Base-by-base conservation (phyloP, 35 echinoderm and acorn worm genomes). In the Hemicentrotus pulcherrimus region DNA sequence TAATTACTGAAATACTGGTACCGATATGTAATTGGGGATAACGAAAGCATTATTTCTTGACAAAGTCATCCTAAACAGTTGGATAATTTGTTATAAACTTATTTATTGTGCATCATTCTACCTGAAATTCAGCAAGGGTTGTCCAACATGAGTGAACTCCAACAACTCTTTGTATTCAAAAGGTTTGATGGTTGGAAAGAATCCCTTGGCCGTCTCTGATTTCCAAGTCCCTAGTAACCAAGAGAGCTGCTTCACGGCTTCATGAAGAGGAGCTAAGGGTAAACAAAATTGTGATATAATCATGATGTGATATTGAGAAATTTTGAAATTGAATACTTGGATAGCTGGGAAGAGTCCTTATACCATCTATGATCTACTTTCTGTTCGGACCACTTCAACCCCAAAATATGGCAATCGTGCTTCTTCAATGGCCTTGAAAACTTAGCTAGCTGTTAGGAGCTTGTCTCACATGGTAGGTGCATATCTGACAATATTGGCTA, bases 191-290 rank as follows among this genome's bases (percentile, higher is more conserved):
- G 94, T 95, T 88, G 94, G 94, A 50, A 91, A 95, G 46, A 95
- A 87, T n/a, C 94, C 94, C 32, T 86, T 59, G 5, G 94, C 94
- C 16, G 28, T 87, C 86, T 47, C 94, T 13, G 94, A 95, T 35
- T 95, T 6, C 94, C 94, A 95, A 31, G 28, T 87, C n/a, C 94
- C 94, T 87, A 95, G 94, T 33, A 95, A 47, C 94, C 94, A 95
- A 13, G 46, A 46, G 46, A 95, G 86, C 94, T 45, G 94, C 46
- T 95, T 16, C 78, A 88, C 46, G 0, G 45, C 91, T n/a, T 93
- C 91, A 58, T 93, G 91, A 58, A 93, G 18, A 58, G 91, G 46
- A 30, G 91, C 46, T 94, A 24, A 6, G n/a, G 6, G 35, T 11
- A n/a, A 92, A 41, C 0, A 41, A 11, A 13, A 9, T 15, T 45